Percentiles rank a stretch among this genome's conserved stretches.
These are phyloP conservation scores for Oryzias curvinotus DNA, from an alignment of 2,113 vertebrate species.

Conservation along the genomic window DNA sequence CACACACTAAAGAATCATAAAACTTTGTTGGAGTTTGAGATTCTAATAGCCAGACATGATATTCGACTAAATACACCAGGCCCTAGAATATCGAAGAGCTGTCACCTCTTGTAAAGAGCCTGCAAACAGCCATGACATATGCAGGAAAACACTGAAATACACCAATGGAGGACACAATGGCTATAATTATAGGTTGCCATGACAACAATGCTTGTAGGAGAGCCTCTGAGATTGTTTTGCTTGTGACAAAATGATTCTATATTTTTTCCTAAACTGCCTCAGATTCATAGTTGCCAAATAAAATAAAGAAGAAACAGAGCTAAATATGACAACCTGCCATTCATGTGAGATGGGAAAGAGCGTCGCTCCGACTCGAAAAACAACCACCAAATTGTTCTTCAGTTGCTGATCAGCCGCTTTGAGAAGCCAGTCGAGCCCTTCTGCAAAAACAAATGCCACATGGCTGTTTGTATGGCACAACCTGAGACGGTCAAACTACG, in stretches of 20 bases:
- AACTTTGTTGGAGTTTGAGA: conserved; percentile 4
- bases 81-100: conserved; percentile 12
- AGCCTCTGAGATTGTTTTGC: conserved; percentile 3
- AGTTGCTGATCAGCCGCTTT: conserved; percentile 22
- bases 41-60: not conserved
- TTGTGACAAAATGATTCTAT: not conserved
- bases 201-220: conserved; percentile 20
- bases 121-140: not conserved
- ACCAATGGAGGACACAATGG: conserved; percentile 5
- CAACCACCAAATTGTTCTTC: conserved; percentile 20
- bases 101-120: not conserved
- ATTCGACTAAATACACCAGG: not conserved
- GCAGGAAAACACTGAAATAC: conserved; percentile 30
- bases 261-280: conserved; percentile 3
- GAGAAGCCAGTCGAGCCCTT: conserved; percentile 42
- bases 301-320: too few species aligned
- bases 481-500: conserved; percentile 24
- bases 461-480: conserved; percentile 23
- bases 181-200: conserved; percentile 24
- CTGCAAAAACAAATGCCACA: conserved; percentile 40
- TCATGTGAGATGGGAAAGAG: too few species aligned
- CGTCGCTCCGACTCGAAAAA: too few species aligned
- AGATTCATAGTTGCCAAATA: conserved; percentile 8
- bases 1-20: conserved; percentile 23
- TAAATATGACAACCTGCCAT: too few species aligned